Evolutionary conservation across 2,888 invertebrate species (phyloP).

Genomic region (Plebejus anna): DNA sequence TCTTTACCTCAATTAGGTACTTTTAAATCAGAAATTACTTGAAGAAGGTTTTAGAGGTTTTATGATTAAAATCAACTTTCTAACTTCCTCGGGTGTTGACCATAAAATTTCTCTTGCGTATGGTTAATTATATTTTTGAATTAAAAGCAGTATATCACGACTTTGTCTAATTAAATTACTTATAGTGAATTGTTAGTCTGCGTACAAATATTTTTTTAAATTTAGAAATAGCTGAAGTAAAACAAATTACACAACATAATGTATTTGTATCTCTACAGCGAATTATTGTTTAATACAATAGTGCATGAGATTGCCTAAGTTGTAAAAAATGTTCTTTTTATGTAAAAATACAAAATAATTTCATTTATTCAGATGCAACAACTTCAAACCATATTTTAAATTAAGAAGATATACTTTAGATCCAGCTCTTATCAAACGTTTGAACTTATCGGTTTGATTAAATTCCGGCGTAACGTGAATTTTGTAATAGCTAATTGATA

Average conservation of each 20-base stretch:
- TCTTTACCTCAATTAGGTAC: neutral
- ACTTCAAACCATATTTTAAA: neutral
- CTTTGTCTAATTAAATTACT: neutral
- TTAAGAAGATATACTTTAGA: neutral
- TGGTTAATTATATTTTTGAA: slow-evolving; percentile 12
- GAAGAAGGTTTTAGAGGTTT: slow-evolving; percentile 2
- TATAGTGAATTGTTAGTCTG: neutral
- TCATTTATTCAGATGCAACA: neutral
- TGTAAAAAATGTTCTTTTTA: neutral
- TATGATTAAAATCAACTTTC: slow-evolving; percentile 23
- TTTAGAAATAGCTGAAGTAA: neutral
- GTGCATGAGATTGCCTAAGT: neutral
- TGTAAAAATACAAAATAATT: neutral
- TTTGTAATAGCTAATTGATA: slow-evolving; percentile 7
- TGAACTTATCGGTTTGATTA: neutral
- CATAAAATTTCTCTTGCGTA: slow-evolving; percentile 28
- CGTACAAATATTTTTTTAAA: neutral
- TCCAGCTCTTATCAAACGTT: neutral
- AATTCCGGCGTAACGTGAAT: slow-evolving; percentile 5
- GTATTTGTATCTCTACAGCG: too few relatives aligned
- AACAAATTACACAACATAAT: neutral
- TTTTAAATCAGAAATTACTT: neutral
- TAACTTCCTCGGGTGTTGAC: slow-evolving; percentile 19
- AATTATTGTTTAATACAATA: too few relatives aligned
- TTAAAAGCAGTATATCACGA: slow-evolving; percentile 8